Conservation (phyloP, 2,888 invertebrate genomes). For the Ceriagrion tenellum region DNA sequence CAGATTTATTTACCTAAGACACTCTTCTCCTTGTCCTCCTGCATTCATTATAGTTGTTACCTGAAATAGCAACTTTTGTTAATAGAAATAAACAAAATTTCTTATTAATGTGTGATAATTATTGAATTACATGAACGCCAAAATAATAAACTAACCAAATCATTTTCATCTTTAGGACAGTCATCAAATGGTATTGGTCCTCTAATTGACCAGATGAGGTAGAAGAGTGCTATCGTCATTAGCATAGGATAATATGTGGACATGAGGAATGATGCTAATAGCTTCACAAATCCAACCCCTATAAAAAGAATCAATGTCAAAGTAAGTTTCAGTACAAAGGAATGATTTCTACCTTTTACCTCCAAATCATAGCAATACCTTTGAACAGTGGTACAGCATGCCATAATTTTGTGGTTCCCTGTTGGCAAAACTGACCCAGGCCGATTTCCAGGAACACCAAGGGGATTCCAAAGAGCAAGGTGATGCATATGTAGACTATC, state of each 20-base stretch:
- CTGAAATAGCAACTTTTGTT: background rate
- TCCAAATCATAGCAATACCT: slow-evolving; percentile 77
- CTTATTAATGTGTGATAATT: background rate
- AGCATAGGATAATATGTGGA: slow-evolving; percentile 82
- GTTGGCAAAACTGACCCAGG: slow-evolving; percentile 83
- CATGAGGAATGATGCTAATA: slow-evolving; percentile 80
- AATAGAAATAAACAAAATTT: background rate
- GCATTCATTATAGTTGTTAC: background rate
- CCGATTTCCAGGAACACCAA: slow-evolving; percentile 83
- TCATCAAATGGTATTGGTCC: slow-evolving; percentile 81
- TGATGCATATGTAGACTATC: slow-evolving; percentile 79
- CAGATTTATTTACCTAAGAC: slow-evolving; percentile 12
- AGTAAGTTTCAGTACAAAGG: slow-evolving; percentile 68
- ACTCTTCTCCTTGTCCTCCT: slow-evolving; percentile 44
- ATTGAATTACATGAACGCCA: background rate
- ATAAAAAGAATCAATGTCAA: slow-evolving; percentile 74
- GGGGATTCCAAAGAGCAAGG: slow-evolving; percentile 80
- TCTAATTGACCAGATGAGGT: slow-evolving; percentile 81
- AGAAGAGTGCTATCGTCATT: slow-evolving; percentile 80
- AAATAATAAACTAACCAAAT: background rate
- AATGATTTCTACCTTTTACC: background rate
- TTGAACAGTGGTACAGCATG: slow-evolving; percentile 84
- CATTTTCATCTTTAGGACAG: slow-evolving; percentile 75
- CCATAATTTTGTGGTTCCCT: slow-evolving; percentile 84
- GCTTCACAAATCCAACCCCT: slow-evolving; percentile 83